A percentile compares a stretch with the other conserved stretches of the same genome.
These are phyloP conservation scores for Agonopterix arenella DNA, from an alignment of 2,888 invertebrate species.

Conservation along the genomic window DNA sequence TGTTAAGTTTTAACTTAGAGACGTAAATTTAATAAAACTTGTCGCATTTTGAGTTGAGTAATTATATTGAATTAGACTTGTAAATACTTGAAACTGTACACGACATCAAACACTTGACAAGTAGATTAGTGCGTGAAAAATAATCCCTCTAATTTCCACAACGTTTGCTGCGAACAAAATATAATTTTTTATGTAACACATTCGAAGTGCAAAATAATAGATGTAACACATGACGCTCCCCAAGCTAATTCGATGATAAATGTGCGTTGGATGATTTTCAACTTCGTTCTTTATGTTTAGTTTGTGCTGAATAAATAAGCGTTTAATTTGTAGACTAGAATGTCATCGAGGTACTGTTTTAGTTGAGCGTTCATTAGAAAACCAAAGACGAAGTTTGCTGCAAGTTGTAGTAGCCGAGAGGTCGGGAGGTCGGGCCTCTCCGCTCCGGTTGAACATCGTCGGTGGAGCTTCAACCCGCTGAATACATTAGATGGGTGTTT, in stretches of 20 bases:
- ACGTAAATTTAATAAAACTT: conserved; percentile 19
- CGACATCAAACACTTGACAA: background rate
- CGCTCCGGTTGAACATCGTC: conserved; percentile 15
- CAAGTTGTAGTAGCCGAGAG: conserved; percentile 6
- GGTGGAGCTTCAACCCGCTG: conserved; percentile 30
- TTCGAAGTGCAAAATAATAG: conserved; percentile 37
- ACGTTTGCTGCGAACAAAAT: conserved; percentile 28
- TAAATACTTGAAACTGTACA: background rate
- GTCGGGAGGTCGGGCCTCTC: conserved; percentile 1
- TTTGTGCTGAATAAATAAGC: conserved; percentile 13
- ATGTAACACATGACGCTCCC: conserved; percentile 33
- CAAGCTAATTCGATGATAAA: conserved; percentile 38
- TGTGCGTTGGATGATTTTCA: conserved; percentile 16
- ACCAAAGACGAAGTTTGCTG: conserved; percentile 35
- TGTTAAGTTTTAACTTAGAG: conserved; percentile 16
- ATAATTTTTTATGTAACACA: conserved; percentile 29
- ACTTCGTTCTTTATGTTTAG: conserved; percentile 8
- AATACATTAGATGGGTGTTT: conserved; percentile 63
- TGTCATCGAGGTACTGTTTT: conserved; percentile 16
- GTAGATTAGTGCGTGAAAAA: conserved; percentile 20
- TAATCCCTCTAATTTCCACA: conserved; percentile 38
- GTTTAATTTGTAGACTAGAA: conserved; percentile 11
- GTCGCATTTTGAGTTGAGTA: background rate
- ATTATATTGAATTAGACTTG: background rate
- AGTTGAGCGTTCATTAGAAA: conserved; percentile 38